phyloP scores from a whole-genome alignment of 2,113 vertebrate species.

The Tympanuchus pallidicinctus region DNA sequence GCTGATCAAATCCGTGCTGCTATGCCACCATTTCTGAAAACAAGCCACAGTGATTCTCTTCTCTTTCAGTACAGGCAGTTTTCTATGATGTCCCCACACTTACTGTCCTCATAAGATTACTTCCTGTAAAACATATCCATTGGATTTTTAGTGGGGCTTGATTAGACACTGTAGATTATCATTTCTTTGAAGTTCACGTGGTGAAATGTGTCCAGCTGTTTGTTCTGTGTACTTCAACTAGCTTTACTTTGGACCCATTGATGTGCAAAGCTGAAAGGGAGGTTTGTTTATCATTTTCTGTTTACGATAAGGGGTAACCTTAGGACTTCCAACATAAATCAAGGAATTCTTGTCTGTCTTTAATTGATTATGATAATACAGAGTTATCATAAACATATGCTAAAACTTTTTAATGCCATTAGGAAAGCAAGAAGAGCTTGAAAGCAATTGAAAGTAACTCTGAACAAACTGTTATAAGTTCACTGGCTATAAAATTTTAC shows the following conservation, averaged over 20 bases:
- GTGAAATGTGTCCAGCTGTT: not conserved
- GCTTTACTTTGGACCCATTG: not conserved
- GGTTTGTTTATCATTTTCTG: not conserved
- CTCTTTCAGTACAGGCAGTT: not conserved
- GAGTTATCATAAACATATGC: not conserved
- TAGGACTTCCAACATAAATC: not conserved
- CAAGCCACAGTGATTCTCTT: not conserved
- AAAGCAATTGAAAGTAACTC: not conserved
- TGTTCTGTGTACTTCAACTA: not conserved
- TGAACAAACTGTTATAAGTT: not conserved
- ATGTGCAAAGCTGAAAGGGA: not conserved
- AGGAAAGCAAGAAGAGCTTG: not conserved
- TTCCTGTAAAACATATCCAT: not conserved
- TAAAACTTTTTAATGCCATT: not conserved
- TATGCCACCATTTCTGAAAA: not conserved
- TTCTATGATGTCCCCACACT: not conserved
- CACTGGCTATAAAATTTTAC: not conserved
- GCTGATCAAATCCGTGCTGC: not conserved
- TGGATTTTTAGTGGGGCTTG: not conserved
- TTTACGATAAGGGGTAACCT: not conserved
- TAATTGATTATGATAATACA: not conserved
- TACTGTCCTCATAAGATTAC: not conserved
- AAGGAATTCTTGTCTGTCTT: not conserved
- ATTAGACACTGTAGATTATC: rapidly evolving
- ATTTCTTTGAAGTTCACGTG: not conserved